Evolutionary conservation across 1,140 invertebrate genomes (phyloP).

Genomic region (Heliconius melpomene): DNA sequence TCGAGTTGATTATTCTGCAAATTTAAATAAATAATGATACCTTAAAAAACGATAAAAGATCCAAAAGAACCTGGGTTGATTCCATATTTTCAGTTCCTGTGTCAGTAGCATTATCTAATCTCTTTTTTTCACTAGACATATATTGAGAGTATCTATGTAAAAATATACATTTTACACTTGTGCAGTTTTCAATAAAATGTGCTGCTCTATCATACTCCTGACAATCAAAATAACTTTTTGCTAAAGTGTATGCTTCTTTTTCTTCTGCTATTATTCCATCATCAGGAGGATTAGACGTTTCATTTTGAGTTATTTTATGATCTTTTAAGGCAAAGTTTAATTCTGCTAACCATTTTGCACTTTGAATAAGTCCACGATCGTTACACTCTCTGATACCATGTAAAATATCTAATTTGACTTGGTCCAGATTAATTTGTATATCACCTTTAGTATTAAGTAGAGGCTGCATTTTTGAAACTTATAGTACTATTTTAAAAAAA

Average conservation of each 20-base stretch:
- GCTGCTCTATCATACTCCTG: conserved; percentile 96
- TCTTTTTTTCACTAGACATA: conserved; percentile 93
- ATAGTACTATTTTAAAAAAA: not conserved
- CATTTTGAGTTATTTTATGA: conserved; percentile 80
- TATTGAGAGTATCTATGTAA: conserved; percentile 93
- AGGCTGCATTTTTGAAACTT: conserved; percentile 48
- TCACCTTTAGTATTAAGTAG: conserved; percentile 63
- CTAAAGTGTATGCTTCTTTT: conserved; percentile 88
- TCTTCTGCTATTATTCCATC: conserved; percentile 81
- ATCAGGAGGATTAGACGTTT: conserved; percentile 62
- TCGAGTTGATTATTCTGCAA: too few relatives aligned
- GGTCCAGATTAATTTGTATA: conserved; percentile 82
- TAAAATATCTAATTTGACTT: conserved; percentile 85
- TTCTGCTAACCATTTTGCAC: conserved; percentile 92
- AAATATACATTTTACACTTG: conserved; percentile 86
- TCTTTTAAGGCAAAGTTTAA: conserved; percentile 89
- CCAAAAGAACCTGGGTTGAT: conserved; percentile 70
- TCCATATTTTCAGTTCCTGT: conserved; percentile 81
- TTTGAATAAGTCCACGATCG: conserved; percentile 86
- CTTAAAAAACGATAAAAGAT: conserved; percentile 76
- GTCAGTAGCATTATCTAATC: conserved; percentile 91
- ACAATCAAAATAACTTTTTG: conserved; percentile 95
- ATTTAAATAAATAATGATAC: conserved; percentile 37
- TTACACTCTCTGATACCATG: conserved; percentile 86
- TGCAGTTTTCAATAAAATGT: conserved; percentile 89